Conservation (phyloP, 2,888 invertebrate species). For the Steromphala cineraria region DNA sequence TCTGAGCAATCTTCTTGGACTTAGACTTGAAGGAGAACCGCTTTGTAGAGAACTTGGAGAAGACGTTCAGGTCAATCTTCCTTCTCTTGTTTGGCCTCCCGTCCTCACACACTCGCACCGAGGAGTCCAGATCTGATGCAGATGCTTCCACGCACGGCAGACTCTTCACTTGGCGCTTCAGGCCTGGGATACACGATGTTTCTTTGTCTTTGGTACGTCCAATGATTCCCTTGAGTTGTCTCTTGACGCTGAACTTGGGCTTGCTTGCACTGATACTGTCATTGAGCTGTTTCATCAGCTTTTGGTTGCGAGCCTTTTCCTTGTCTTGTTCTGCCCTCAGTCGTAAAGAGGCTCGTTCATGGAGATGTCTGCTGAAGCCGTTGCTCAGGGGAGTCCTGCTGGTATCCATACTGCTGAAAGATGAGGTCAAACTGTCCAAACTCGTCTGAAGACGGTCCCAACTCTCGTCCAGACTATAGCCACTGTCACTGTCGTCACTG, state of each 20-base stretch:
- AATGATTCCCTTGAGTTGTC: not conserved
- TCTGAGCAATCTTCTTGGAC: not conserved
- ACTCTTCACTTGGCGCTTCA: not conserved
- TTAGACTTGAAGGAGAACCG: not conserved
- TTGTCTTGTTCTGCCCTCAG: not conserved
- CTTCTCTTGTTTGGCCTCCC: not conserved
- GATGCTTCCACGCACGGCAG: not conserved
- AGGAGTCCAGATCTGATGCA: not conserved
- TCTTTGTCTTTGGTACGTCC: not conserved
- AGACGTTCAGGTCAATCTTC: not conserved
- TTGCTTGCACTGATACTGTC: not conserved
- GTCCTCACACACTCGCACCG: not conserved
- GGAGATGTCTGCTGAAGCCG: not conserved
- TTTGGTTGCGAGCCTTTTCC: not conserved
- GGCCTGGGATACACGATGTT: not conserved
- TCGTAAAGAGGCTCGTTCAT: not conserved
- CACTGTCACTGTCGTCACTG: not conserved
- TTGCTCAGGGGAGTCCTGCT: not conserved
- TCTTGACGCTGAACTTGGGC: not conserved
- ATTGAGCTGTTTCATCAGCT: not conserved
- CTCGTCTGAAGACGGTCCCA: not conserved
- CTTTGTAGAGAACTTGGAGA: not conserved
- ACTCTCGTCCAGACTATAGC: not conserved
- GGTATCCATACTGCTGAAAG: not conserved
- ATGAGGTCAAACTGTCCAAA: not conserved